phyloP scores from a whole-genome alignment of 2,797 vertebrate genomes.

The Chrosomus eos region DNA sequence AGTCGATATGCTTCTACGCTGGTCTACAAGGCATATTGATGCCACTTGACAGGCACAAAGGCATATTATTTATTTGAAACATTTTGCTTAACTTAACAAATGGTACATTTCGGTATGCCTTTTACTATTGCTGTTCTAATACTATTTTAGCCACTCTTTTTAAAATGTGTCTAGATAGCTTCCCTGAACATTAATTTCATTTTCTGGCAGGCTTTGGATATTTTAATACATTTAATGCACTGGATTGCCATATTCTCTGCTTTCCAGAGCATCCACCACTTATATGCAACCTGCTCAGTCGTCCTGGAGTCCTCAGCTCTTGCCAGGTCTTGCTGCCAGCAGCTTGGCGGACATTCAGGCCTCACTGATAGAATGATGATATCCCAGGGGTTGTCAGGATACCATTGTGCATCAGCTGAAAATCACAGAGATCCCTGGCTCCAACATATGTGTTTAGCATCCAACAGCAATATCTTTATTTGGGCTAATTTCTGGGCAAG shows the following conservation, averaged over 20 bases:
- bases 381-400: slow-evolving; percentile 51
- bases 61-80: slow-evolving; percentile 10
- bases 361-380: slow-evolving; percentile 54
- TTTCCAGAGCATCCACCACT: slow-evolving; percentile 3
- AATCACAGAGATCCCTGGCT: slow-evolving; percentile 24
- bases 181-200: neutral
- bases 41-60: slow-evolving; percentile 21
- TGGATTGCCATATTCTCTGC: slow-evolving; percentile 6
- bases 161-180: neutral
- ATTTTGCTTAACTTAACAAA: slow-evolving; percentile 18
- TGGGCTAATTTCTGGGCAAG: slow-evolving; percentile 14
- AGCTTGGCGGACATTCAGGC: slow-evolving; percentile 24
- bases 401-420: slow-evolving; percentile 43
- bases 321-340: slow-evolving; percentile 30
- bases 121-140: neutral
- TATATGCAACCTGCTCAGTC: slow-evolving; percentile 50
- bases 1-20: neutral
- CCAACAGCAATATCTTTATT: slow-evolving; percentile 44
- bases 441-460: neutral
- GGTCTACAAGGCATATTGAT: slow-evolving; percentile 9
- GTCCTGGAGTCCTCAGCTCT: slow-evolving; percentile 24
- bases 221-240: slow-evolving; percentile 52
- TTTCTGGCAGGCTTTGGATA: slow-evolving; percentile 7
- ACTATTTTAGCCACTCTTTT: neutral
- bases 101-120: neutral